Conservation (phyloP, 2,797 vertebrate genomes). For the Acanthurus tractus region DNA sequence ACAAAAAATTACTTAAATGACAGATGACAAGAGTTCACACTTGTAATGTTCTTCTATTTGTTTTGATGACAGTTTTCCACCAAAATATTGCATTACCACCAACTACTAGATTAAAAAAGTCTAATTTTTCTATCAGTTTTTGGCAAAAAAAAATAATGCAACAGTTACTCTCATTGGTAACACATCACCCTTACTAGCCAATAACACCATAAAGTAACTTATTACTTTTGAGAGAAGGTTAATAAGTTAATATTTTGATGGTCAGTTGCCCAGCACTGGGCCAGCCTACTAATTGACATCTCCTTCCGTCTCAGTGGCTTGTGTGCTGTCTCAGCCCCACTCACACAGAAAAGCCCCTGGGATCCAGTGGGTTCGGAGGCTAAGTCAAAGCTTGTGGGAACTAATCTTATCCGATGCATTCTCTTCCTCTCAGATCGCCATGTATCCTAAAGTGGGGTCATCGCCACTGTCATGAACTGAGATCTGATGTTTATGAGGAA, state of each 20-base stretch:
- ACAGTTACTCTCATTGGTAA: too few species aligned
- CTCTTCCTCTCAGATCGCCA: constrained; percentile 68
- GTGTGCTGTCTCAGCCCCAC: constrained; percentile 46
- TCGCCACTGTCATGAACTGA: constrained; percentile 38
- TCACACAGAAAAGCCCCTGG: constrained; percentile 60
- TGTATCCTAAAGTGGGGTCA: constrained; percentile 46
- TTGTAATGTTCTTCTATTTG: background rate
- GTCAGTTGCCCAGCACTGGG: background rate
- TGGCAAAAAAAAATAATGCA: too few species aligned
- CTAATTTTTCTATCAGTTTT: too few species aligned
- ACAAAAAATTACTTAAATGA: too few species aligned
- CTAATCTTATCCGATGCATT: constrained; percentile 68
- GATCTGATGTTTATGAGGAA: constrained; percentile 50
- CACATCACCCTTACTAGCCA: too few species aligned
- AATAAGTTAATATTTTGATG: too few species aligned
- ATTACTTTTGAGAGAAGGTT: too few species aligned
- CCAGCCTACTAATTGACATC: constrained; percentile 41
- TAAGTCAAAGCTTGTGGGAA: constrained; percentile 86
- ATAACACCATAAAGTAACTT: too few species aligned
- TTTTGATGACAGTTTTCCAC: background rate
- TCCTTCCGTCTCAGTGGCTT: constrained; percentile 18
- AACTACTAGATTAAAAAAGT: too few species aligned
- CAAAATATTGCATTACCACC: too few species aligned
- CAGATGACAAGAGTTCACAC: background rate
- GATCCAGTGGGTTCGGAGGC: constrained; percentile 68